Percentiles rank a stretch among this genome's conserved stretches.
Conservation (phyloP, 2,797 vertebrate genomes). For the Microctenopoma stevenorrisi region DNA sequence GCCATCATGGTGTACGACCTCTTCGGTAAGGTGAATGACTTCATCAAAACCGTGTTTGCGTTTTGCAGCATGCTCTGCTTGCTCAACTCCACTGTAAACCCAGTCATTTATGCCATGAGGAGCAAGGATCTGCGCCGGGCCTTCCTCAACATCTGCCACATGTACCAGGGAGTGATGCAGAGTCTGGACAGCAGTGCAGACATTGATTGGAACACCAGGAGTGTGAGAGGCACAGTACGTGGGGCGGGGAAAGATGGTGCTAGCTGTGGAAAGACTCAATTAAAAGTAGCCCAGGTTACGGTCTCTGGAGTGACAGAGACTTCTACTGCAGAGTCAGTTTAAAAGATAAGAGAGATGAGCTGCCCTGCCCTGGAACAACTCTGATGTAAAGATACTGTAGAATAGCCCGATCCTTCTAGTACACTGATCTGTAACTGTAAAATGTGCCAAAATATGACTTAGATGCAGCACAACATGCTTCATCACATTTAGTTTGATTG, state of each 20-base stretch:
- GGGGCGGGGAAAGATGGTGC: constrained; percentile 80
- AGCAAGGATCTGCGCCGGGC: constrained; percentile 97
- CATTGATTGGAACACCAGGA: constrained; percentile 94
- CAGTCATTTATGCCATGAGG: constrained; percentile 98
- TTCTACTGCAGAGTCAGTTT: constrained; percentile 90
- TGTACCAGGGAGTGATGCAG: constrained; percentile 86
- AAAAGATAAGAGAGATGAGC: constrained; percentile 45
- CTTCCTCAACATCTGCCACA: constrained; percentile 91
- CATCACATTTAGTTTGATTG: constrained; percentile 19
- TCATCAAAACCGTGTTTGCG: constrained; percentile 95
- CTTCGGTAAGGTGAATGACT: constrained; percentile 96
- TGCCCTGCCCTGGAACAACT: constrained; percentile 24
- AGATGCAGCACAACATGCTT: constrained; percentile 1
- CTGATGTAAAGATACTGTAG: constrained; percentile 49
- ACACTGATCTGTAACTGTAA: constrained; percentile 58
- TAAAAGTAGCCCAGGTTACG: constrained; percentile 95
- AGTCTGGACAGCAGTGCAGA: constrained; percentile 94
- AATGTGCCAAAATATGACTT: constrained; percentile 63
- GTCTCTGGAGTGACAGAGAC: constrained; percentile 93
- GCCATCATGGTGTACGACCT: constrained; percentile 98
- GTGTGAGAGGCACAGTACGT: constrained; percentile 86
- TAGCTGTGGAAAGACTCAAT: constrained; percentile 88
- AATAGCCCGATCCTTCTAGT: constrained; percentile 40
- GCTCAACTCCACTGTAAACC: constrained; percentile 98
- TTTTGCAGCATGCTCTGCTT: constrained; percentile 98